Percentiles rank a stretch among this genome's conserved stretches.
phyloP scores from a whole-genome alignment of 2,888 invertebrate species.

The Conchocele bisecta region DNA sequence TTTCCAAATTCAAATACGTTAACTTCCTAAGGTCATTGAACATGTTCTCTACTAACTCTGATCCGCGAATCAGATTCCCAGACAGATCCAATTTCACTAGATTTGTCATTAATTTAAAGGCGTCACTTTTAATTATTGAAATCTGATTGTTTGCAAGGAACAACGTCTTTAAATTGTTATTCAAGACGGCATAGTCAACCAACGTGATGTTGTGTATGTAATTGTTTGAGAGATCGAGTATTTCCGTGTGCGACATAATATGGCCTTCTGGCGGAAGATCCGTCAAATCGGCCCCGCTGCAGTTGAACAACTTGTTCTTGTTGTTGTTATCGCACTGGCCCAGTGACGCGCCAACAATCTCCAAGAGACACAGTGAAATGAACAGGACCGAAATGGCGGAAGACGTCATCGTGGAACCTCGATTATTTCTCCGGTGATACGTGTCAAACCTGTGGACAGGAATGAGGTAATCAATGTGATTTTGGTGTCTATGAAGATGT shows the following conservation, averaged over 20 bases:
- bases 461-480: too few relatives aligned
- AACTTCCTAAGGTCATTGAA: slow-evolving; percentile 37
- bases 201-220: slow-evolving; percentile 33
- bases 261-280: slow-evolving; percentile 3
- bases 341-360: too few relatives aligned
- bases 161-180: slow-evolving; percentile 6
- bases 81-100: slow-evolving; percentile 44
- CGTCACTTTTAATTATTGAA: slow-evolving; percentile 8
- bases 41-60: slow-evolving; percentile 11
- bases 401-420: too few relatives aligned
- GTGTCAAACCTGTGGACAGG: too few relatives aligned
- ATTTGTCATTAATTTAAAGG: slow-evolving; percentile 26
- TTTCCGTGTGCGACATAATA: slow-evolving; percentile 18
- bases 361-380: too few relatives aligned
- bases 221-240: slow-evolving; percentile 43
- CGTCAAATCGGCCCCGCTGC: slow-evolving; percentile 21
- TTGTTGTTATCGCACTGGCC: too few relatives aligned
- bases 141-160: slow-evolving; percentile 41
- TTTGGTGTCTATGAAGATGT: too few relatives aligned
- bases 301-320: too few relatives aligned
- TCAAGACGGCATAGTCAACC: slow-evolving; percentile 18
- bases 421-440: too few relatives aligned
- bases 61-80: slow-evolving; percentile 34
- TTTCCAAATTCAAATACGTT: slow-evolving; percentile 21
- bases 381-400: too few relatives aligned